Conservation (phyloP, 2,797 vertebrate genomes). For the Crax fasciolata region DNA sequence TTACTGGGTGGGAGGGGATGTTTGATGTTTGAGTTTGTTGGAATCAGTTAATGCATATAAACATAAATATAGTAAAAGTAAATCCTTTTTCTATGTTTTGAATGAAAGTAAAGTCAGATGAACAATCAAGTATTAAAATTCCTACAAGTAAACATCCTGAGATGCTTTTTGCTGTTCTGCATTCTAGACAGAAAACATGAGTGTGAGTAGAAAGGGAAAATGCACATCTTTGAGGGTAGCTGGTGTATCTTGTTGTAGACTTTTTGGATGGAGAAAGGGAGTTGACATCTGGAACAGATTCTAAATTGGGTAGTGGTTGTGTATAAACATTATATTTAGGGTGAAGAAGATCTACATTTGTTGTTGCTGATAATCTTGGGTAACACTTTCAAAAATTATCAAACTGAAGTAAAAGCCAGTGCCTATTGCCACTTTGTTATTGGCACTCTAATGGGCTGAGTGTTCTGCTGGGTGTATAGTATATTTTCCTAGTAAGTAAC, state of each 20-base stretch:
- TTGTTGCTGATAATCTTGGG: background rate
- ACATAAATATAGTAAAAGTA: background rate
- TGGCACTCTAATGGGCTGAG: background rate
- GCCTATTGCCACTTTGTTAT: background rate
- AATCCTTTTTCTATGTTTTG: background rate
- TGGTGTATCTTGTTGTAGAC: background rate
- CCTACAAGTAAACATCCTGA: background rate
- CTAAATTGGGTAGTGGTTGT: background rate
- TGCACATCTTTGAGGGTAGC: accelerated
- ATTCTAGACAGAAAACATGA: background rate
- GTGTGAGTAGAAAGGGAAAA: background rate
- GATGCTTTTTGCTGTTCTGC: background rate
- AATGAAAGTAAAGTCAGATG: background rate
- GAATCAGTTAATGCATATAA: background rate
- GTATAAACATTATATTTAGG: background rate
- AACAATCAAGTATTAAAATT: background rate
- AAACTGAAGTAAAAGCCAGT: background rate
- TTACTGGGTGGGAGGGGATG: background rate
- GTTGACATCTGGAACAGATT: background rate
- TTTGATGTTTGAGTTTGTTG: background rate
- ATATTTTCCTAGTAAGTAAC: background rate
- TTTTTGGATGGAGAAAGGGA: background rate
- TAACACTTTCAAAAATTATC: background rate
- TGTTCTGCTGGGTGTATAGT: background rate
- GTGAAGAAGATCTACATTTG: background rate